These are phyloP conservation scores for Sylvia borin DNA, from an alignment of 2,797 vertebrate genomes.

Conservation along the genomic window DNA sequence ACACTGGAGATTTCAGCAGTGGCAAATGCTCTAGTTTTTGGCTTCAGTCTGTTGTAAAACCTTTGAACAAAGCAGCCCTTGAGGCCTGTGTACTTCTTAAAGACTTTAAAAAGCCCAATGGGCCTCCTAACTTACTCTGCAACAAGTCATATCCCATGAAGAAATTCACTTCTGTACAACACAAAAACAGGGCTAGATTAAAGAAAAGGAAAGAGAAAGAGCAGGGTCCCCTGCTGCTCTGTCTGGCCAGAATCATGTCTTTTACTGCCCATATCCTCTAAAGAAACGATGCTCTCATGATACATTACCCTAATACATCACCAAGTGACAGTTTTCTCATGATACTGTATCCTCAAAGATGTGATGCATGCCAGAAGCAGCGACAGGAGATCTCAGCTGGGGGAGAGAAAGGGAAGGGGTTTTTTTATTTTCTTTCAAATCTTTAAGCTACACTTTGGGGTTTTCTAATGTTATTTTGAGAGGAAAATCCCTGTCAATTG, in stretches of 20 bases:
- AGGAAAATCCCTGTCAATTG: background rate
- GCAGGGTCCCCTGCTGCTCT: constrained; percentile 70
- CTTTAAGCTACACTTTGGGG: background rate
- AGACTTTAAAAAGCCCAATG: constrained; percentile 78
- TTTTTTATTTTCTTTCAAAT: constrained; percentile 1
- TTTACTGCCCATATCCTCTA: constrained; percentile 73
- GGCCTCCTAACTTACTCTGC: constrained; percentile 78
- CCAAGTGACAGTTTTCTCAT: constrained; percentile 72
- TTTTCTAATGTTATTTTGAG: background rate
- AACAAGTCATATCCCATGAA: constrained; percentile 84
- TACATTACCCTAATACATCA: constrained; percentile 76
- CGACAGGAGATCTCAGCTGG: constrained; percentile 55
- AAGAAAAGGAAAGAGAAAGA: constrained; percentile 73
- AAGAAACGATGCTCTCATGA: constrained; percentile 75
- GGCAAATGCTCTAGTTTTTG: constrained; percentile 36
- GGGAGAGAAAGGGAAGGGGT: background rate
- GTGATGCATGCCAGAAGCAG: constrained; percentile 69
- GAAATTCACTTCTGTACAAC: constrained; percentile 78
- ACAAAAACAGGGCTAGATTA: constrained; percentile 76
- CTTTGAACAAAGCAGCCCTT: constrained; percentile 79
- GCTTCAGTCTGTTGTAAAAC: constrained; percentile 35
- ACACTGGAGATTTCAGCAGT: constrained; percentile 48
- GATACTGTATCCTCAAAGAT: constrained; percentile 72
- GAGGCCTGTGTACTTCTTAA: constrained; percentile 72
- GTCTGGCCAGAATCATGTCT: constrained; percentile 78